Evolutionary conservation across 2,113 vertebrate genomes (phyloP), one percentile per base, ranked within the genome.

Genomic region (Corydoras maculifer): DNA sequence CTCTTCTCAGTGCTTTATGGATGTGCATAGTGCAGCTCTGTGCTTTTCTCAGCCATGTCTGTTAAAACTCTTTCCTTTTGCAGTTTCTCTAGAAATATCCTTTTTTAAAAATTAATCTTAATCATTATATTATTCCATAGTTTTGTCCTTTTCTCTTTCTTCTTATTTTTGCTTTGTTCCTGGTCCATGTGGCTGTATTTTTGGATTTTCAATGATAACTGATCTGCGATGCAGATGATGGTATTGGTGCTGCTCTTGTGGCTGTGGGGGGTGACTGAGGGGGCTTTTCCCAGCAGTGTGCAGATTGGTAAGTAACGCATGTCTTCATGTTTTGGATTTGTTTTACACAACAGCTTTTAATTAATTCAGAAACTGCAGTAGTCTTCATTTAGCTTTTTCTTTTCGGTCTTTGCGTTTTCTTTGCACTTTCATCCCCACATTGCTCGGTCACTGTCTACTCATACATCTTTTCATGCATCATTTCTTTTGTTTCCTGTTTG

Each of bases 201-300:
- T 51, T 8, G 12, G 6, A 7, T 68, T 49, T 59, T 59, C 35
- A 58, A 51, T 51, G 68, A 50, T 18, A 69, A 69, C 14, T 92
- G 87, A 91, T 90, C 87, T 89, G 77, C 93, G 90, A 99, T 99
- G 96, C 95, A 94, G 95, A 97, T 94, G 94, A 88, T 94, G 87
- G 91, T 96, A 87, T 89, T 95, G 83, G 94, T 94, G 84, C 90
- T 93, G 57, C 48, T 60, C 57, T 67, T 43, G n/a, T 48, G 64
- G 89, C 93, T 98, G 86, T 97, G 91, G 94, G 93, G 92, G 85
- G 89, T 97, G 88, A 88, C 91, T 83, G 91, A 95, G 86, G 96
- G 95, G 90, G 96, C 96, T 90, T 99, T 99, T 92, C 96, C 96
- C 82, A 98, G 94, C 94, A 98, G 94, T 69, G 96, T 99, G 80